Base-by-base conservation (phyloP, 2,888 invertebrate genomes). In the Apodemia duryi region DNA sequence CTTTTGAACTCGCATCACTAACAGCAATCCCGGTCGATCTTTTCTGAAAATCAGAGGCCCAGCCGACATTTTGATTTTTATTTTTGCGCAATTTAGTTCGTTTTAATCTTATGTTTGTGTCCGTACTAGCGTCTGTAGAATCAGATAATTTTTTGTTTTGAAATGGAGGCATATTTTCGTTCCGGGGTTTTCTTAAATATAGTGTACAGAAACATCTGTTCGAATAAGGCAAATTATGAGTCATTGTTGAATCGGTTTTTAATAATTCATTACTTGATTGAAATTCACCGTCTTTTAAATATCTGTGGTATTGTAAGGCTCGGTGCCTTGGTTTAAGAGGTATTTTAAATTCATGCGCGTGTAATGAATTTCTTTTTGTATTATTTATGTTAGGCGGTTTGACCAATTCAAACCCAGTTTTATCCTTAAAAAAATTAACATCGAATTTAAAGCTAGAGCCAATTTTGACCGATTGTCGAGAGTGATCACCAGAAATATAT, bases 151-250 rank as follows among this genome's bases (percentile, higher is more conserved):
- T 35, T 61, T 61, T 21, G 32, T n/a, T 2, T 38, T 65, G 7
- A 38, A 46, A 38, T 61, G 21, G 51, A 5, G 46, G 49, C 41
- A 38, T 43, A 29, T 60, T 61, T 21, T 43, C 68, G 68, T 63
- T 67, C 66, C 65, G 75, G 73, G 60, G 75, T 11, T 57, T 57
- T 11, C 32, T 69, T 35, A 80, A 72, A 63, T 75, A 72, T 66
- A 78, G 69, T 29, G 78, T 79, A 70, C 79, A 81, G 70, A 82
- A 80, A 68, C 75, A 76, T 57, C 74, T 69, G 70, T 75, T 74
- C 32, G 72, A 65, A 61, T 68, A 66, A 51, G 68, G 67, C 21
- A 67, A 66, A 29, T 70, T 57, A 54, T 70, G 70, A 46, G 72
- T 68, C 38, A 64, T 69, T 63, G 54, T 71, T 69, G 65, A 63